Conservation (phyloP, 2,797 vertebrate species). For the Lepilemur ruficaudatus region DNA sequence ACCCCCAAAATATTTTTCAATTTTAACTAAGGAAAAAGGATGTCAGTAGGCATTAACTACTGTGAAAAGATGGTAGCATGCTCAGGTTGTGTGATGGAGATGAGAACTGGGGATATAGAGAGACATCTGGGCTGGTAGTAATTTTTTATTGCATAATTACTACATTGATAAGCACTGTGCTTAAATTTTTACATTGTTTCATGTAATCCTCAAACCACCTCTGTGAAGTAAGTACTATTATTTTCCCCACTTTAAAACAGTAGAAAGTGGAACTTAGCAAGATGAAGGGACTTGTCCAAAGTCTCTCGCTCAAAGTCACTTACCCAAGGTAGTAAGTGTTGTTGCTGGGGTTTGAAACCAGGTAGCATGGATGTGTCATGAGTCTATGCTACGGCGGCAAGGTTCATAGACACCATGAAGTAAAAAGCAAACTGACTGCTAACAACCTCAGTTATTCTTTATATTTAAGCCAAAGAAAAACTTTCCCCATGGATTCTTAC, state of each 20-base stretch:
- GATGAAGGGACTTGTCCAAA: not conserved
- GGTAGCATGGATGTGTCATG: not conserved
- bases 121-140: not conserved
- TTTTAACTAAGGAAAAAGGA: not conserved
- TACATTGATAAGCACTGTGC: not conserved
- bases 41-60: not conserved
- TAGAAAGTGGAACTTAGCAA: not conserved
- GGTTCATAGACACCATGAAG: not conserved
- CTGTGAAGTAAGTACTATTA: not conserved
- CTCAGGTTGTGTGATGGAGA: not conserved
- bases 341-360: not conserved
- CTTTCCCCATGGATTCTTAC: not conserved
- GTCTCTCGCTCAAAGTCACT: not conserved
- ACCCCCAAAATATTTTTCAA: not conserved
- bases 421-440: not conserved
- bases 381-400: not conserved
- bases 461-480: not conserved
- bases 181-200: not conserved
- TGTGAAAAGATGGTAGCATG: no score
- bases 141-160: not conserved
- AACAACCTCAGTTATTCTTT: not conserved
- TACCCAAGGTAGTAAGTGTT: not conserved
- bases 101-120: not conserved
- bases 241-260: not conserved
- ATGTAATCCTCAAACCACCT: not conserved